phyloP scores from a whole-genome alignment of 2,797 vertebrate genomes.

The Amblyraja radiata region DNA sequence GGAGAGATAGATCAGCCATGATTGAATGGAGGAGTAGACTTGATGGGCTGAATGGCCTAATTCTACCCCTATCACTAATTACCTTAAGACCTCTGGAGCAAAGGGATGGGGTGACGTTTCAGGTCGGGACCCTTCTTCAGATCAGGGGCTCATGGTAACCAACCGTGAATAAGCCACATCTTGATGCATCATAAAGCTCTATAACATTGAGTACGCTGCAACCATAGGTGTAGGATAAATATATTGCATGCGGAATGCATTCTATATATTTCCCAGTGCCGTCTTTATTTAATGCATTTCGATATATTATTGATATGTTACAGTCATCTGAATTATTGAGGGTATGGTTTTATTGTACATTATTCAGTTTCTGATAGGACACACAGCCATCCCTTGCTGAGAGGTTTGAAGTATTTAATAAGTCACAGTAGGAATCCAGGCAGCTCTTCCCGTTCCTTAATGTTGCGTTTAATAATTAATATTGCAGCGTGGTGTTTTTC shows the following conservation, averaged over 20 bases:
- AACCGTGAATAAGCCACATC: too few relatives aligned
- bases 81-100: too few relatives aligned
- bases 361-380: not conserved
- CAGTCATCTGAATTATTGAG: not conserved
- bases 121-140: too few relatives aligned
- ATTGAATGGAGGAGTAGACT: too few relatives aligned
- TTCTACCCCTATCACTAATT: too few relatives aligned
- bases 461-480: constrained; percentile 8
- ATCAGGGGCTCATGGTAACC: too few relatives aligned
- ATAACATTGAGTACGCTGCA: not conserved
- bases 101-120: too few relatives aligned
- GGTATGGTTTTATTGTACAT: not conserved
- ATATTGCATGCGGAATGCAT: not conserved
- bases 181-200: not conserved
- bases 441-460: not conserved
- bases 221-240: not conserved
- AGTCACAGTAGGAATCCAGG: not conserved
- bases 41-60: too few relatives aligned
- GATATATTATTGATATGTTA: not conserved
- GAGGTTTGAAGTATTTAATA: not conserved
- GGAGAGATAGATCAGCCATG: too few relatives aligned
- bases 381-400: not conserved
- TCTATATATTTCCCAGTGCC: not conserved
- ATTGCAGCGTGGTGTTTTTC: not conserved
- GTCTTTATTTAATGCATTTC: not conserved